Conservation (phyloP, 2,113 vertebrate genomes). For the Scalopus aquaticus region DNA sequence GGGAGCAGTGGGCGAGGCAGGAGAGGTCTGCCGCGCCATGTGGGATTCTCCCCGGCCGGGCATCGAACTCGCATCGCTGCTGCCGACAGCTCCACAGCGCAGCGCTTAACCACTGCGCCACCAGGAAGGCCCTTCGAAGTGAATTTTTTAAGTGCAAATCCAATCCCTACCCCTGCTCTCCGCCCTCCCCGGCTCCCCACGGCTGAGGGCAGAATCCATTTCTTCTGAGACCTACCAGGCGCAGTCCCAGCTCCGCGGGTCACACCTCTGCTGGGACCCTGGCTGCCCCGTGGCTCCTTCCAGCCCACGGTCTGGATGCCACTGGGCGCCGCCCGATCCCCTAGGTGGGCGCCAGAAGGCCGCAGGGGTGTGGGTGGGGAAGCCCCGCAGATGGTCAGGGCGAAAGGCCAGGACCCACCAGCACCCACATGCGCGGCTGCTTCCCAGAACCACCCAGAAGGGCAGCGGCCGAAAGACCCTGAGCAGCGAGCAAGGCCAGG, state of each 20-base stretch:
- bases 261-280: background rate
- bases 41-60: no score
- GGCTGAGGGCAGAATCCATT: background rate
- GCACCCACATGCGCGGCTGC: fast-evolving
- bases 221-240: background rate
- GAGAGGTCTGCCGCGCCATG: no score
- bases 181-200: background rate
- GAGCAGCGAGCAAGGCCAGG: fast-evolving
- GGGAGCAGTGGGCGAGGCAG: no score
- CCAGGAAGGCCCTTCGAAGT: background rate
- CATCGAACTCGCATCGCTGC: no score
- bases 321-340: no score
- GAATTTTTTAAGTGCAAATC: background rate
- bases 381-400: background rate
- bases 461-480: fast-evolving
- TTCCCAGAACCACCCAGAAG: background rate
- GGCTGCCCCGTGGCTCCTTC: background rate
- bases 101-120: no score
- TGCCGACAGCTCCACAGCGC: no score
- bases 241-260: background rate
- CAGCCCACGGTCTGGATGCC: background rate
- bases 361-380: background rate
- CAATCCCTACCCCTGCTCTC: background rate
- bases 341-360: background rate
- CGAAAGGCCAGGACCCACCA: background rate